phyloP scores from a whole-genome alignment of 1,140 invertebrate species.

The Heliothis subflexa region DNA sequence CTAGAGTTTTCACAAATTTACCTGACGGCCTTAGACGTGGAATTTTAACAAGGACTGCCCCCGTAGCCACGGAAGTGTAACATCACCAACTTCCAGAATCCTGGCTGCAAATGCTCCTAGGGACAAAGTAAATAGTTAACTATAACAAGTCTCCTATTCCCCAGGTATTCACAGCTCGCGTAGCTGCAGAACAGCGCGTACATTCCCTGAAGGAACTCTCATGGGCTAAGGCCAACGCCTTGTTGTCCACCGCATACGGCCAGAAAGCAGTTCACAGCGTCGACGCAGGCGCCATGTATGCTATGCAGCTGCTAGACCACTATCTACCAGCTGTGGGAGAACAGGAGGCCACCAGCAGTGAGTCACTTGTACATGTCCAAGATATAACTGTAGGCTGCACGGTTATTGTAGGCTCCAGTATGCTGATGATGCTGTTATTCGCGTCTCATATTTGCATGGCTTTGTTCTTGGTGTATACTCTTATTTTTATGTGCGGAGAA shows the following conservation, averaged over 20 bases:
- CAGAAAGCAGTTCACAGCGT: slow-evolving; percentile 88
- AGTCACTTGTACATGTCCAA: slow-evolving; percentile 28
- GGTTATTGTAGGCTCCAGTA: too few relatives aligned
- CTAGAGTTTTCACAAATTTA: too few relatives aligned
- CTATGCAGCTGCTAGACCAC: slow-evolving; percentile 89
- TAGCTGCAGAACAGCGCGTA: slow-evolving; percentile 87
- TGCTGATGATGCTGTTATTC: too few relatives aligned
- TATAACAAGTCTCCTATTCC: slow-evolving; percentile 6
- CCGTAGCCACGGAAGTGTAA: too few relatives aligned
- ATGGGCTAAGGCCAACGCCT: slow-evolving; percentile 90
- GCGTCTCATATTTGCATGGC: too few relatives aligned
- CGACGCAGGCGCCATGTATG: slow-evolving; percentile 87
- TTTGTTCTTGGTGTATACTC: too few relatives aligned
- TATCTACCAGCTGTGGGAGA: slow-evolving; percentile 88
- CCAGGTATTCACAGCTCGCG: slow-evolving; percentile 86
- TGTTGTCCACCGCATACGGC: slow-evolving; percentile 89
- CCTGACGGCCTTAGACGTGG: too few relatives aligned
- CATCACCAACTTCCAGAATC: too few relatives aligned
- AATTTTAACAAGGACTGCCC: too few relatives aligned
- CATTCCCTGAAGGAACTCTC: slow-evolving; percentile 88
- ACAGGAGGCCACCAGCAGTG: slow-evolving; percentile 78
- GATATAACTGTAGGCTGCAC: not conserved
- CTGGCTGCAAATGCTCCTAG: too few relatives aligned
- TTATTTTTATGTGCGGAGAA: too few relatives aligned
- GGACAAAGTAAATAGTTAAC: not conserved